These are phyloP conservation scores for Leiothrix lutea DNA, from an alignment of 2,113 vertebrate genomes.

Conservation along the genomic window DNA sequence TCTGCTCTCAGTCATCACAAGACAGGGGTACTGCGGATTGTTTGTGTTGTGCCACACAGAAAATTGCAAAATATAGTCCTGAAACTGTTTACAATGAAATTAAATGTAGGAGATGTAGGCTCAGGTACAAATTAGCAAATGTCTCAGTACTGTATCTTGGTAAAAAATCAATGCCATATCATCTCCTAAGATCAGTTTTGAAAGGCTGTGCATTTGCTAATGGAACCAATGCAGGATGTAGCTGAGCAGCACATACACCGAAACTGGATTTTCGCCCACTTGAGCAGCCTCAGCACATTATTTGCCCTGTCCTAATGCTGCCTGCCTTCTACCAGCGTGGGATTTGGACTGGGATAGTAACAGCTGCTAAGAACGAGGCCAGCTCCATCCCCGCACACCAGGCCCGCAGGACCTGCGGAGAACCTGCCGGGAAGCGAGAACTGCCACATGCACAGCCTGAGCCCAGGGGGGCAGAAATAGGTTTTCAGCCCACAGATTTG, in stretches of 20 bases:
- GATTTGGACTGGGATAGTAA: not conserved
- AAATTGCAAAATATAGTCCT: not conserved
- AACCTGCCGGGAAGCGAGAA: not conserved
- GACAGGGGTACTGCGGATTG: fast-evolving
- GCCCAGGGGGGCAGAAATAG: fast-evolving
- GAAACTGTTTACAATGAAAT: not conserved
- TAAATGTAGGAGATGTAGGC: not conserved
- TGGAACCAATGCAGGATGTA: not conserved
- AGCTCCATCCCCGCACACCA: fast-evolving
- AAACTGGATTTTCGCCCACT: not conserved
- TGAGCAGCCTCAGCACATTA: not conserved
- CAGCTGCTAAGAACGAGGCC: not conserved
- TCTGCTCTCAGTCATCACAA: not conserved
- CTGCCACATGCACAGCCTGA: not conserved
- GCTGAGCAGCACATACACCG: not conserved
- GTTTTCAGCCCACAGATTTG: not conserved
- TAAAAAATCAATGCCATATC: not conserved
- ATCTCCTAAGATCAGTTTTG: not conserved
- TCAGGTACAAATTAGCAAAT: not conserved
- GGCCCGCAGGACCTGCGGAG: fast-evolving
- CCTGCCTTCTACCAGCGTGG: not conserved
- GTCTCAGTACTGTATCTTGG: not conserved
- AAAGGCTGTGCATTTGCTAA: not conserved
- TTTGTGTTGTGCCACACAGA: not conserved
- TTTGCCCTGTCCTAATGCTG: not conserved